Conservation (phyloP, 2,888 invertebrate genomes). For the Temnothorax ravouxi region DNA sequence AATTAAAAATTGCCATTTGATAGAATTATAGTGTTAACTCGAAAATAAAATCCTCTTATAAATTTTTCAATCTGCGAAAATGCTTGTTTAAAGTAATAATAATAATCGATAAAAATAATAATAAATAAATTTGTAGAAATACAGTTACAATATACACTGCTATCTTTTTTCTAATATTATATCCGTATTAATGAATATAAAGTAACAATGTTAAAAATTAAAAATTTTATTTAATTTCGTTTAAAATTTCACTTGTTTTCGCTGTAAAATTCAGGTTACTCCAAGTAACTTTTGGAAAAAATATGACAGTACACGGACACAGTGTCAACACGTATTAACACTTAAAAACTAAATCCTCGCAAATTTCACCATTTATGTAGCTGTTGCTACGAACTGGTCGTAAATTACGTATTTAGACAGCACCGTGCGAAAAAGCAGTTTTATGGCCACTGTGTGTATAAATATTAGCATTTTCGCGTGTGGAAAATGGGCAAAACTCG, state of each 20-base stretch:
- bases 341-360: slow-evolving; percentile 33
- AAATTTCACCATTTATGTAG: slow-evolving; percentile 36
- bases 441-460: background rate
- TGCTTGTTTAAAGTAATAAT: background rate
- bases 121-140: background rate
- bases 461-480: slow-evolving; percentile 37
- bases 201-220: background rate
- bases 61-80: background rate
- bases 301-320: background rate
- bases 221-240: background rate
- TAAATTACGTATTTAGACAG: slow-evolving; percentile 25
- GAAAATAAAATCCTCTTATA: background rate
- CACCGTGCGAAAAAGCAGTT: slow-evolving; percentile 29
- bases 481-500: slow-evolving; percentile 38
- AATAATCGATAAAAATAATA: too few relatives aligned
- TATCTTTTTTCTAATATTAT: background rate
- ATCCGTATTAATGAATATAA: background rate
- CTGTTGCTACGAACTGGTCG: slow-evolving; percentile 4
- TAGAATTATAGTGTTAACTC: background rate
- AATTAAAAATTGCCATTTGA: background rate
- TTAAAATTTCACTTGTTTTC: background rate
- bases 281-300: slow-evolving; percentile 23
- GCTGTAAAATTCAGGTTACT: background rate
- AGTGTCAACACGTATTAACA: background rate
- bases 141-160: background rate